phyloP scores from a whole-genome alignment of 2,888 invertebrate genomes.

The Catocala sponsa region DNA sequence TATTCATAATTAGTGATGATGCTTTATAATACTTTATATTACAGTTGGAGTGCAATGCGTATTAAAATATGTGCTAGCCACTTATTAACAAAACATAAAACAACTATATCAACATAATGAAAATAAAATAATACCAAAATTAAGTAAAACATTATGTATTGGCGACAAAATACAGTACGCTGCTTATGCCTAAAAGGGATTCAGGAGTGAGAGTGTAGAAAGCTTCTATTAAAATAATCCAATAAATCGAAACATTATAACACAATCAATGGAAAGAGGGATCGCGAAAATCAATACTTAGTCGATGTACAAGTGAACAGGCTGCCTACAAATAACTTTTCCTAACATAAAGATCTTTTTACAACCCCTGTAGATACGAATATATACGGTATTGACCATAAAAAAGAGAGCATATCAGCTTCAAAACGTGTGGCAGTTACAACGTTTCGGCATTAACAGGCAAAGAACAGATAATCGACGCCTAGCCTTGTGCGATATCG shows the following conservation, averaged over 20 bases:
- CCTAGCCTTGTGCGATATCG: constrained; percentile 88
- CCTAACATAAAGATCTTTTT: constrained; percentile 36
- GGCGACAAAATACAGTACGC: no score
- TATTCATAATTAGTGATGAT: no score
- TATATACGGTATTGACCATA: not conserved
- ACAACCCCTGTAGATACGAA: constrained; percentile 22
- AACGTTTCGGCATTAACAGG: constrained; percentile 45
- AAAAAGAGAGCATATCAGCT: constrained; percentile 34
- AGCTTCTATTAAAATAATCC: constrained; percentile 47
- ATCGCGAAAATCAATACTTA: constrained; percentile 80
- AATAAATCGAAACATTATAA: constrained; percentile 76
- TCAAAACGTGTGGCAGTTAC: constrained; percentile 19
- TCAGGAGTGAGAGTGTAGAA: not conserved
- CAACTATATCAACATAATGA: no score
- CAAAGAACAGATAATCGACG: constrained; percentile 85
- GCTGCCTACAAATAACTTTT: constrained; percentile 45
- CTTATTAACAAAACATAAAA: no score
- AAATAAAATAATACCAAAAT: no score
- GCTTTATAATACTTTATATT: no score
- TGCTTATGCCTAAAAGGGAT: no score
- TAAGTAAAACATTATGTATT: no score
- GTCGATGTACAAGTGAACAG: constrained; percentile 71
- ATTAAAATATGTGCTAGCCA: no score
- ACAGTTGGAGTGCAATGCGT: no score
- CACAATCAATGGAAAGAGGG: constrained; percentile 56